Evolutionary conservation across 1,140 invertebrate genomes (phyloP), one percentile per base, ranked within the genome.

Genomic region (Aradophagus sp.): DNA sequence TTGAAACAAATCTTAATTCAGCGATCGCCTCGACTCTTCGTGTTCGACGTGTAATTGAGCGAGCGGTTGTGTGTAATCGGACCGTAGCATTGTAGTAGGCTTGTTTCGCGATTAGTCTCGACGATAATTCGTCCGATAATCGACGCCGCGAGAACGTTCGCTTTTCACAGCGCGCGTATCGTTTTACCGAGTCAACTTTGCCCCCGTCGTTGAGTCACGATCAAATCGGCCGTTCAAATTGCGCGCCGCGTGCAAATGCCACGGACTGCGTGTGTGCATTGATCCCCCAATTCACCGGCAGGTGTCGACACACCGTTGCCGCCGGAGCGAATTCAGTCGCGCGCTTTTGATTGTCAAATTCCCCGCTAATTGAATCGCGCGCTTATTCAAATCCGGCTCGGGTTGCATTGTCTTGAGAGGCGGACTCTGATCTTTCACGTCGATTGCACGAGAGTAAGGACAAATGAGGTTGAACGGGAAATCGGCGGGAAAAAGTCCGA

Each of bases 41-140:
- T 61, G 50, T 58, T 73, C 26, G 38, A 39, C 29, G 41, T 47
- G 45, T 41, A 59, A 59, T 41, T 56, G 29, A 42, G 29, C 42
- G 38, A 45, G 36, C 38, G 55, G n/a, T n/a, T n/a, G n/a, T n/a
- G n/a, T n/a, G n/a, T n/a, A n/a, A n/a, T n/a, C n/a, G n/a, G n/a
- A n/a, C n/a, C n/a, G n/a, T n/a, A 39, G 31, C 27, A 55, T 71
- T 70, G 50, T 63, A 70, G 50, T 71, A 27, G 50, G 42, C 45
- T 58, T 36, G 59, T 59, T 61, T 53, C 17, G 55, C 59, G 63
- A 72, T 72, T 69, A 72, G 68, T 34, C 50, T 44, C 20, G 35
- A 56, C 55, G 65, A 69, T 75, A 69, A 69, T 72, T 72, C 36
- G 50, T 26, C 56, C 50, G 69, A 69, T 73, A 75, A 73, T 69